Percentiles rank a stretch among this genome's conserved stretches.
Evolutionary conservation across 2,888 invertebrate species (phyloP).

Genomic region (Psylliodes chrysocephalus): DNA sequence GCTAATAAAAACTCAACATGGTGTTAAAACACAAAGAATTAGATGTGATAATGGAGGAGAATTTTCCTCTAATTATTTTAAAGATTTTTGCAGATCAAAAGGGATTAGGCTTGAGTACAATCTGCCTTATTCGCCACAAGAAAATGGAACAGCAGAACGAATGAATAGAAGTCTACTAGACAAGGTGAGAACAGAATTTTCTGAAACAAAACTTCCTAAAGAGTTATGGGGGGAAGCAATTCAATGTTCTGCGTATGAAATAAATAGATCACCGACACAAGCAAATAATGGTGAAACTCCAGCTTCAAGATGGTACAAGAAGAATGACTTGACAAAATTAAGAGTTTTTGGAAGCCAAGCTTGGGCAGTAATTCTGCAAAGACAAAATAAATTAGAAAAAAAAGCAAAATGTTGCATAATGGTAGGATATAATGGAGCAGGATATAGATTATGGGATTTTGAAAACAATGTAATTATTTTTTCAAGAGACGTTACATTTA

Average conservation of each 20-base stretch:
- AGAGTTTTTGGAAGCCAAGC: slow-evolving; percentile 46
- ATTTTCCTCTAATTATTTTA: no score
- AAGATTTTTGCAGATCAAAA: no score
- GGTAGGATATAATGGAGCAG: no score
- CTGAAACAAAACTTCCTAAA: slow-evolving; percentile 41
- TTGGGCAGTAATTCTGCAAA: slow-evolving; percentile 43
- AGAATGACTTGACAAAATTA: slow-evolving; percentile 42
- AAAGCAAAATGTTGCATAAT: slow-evolving; percentile 41
- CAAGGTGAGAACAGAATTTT: slow-evolving; percentile 42
- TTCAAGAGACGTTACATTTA: slow-evolving; percentile 46
- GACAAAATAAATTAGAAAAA: slow-evolving; percentile 47
- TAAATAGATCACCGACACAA: no score
- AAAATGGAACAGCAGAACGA: slow-evolving; percentile 46
- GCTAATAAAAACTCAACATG: no score
- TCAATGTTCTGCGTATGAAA: slow-evolving; percentile 44
- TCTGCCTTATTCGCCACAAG: slow-evolving; percentile 42
- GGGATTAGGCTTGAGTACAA: no score
- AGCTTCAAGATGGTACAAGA: slow-evolving; percentile 39
- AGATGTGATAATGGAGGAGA: no score
- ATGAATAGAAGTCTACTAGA: no score
- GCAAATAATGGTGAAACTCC: slow-evolving; percentile 36
- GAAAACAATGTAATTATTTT: slow-evolving; percentile 38
- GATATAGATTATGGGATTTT: slow-evolving; percentile 37
- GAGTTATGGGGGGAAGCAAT: no score
- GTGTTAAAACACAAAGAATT: slow-evolving; percentile 36